phyloP scores from a whole-genome alignment of 2,888 invertebrate species.

The Cacoxenus indagator region DNA sequence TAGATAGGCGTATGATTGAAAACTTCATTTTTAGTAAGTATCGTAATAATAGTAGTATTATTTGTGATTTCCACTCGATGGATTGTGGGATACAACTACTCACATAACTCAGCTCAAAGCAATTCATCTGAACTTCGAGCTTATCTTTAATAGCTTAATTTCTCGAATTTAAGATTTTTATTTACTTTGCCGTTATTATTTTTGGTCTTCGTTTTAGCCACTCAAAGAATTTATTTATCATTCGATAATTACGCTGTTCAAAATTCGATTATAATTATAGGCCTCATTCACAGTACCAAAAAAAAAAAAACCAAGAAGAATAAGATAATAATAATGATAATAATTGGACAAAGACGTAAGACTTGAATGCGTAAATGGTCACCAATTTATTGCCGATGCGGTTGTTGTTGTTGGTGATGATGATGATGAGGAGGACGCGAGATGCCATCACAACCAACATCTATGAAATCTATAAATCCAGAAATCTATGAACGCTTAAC shows the following conservation, averaged over 20 bases:
- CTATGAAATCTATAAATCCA: too few relatives aligned
- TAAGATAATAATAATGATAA: not conserved
- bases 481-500: conserved; percentile 7
- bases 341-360: not conserved
- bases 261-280: conserved; percentile 22
- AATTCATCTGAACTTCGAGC: too few relatives aligned
- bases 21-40: too few relatives aligned
- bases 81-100: too few relatives aligned
- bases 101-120: not conserved
- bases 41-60: too few relatives aligned
- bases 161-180: too few relatives aligned
- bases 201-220: not conserved
- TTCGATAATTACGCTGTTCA: conserved; percentile 22
- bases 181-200: too few relatives aligned
- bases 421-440: not conserved
- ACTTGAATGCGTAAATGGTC: not conserved
- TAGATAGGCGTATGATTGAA: too few relatives aligned
- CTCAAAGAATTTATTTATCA: conserved; percentile 16
- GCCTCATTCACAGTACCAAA: conserved; percentile 7
- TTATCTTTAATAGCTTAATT: not conserved
- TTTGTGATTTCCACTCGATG: too few relatives aligned
- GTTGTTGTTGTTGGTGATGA: not conserved
- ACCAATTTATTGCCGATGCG: not conserved
- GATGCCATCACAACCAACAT: not conserved
- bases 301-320: not conserved